Conservation (phyloP, 2,113 vertebrate species). For the Tragulus kanchil region DNA sequence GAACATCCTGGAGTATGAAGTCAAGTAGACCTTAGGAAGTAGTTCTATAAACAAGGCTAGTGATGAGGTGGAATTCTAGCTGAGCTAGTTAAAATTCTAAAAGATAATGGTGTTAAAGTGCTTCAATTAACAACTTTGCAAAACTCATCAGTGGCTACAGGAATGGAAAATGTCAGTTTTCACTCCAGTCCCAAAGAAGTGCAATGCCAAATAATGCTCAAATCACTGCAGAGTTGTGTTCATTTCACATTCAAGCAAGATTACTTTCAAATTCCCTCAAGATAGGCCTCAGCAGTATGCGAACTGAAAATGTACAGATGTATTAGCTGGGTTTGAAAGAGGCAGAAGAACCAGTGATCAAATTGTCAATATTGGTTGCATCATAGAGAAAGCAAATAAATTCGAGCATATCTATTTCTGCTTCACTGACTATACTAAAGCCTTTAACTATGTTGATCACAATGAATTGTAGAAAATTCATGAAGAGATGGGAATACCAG, state of each 20-base stretch:
- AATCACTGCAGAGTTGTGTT: background rate
- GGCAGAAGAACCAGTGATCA: background rate
- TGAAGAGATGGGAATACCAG: background rate
- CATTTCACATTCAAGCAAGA: background rate
- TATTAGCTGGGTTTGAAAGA: background rate
- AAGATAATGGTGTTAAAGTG: background rate
- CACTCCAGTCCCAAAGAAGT: background rate
- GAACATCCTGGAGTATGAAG: background rate
- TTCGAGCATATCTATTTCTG: background rate
- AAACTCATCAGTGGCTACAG: background rate
- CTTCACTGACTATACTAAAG: background rate
- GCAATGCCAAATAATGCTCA: background rate
- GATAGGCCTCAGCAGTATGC: background rate
- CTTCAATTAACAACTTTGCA: background rate
- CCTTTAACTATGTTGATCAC: background rate
- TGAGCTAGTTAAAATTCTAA: background rate
- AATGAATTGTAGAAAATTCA: background rate
- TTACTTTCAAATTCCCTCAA: background rate
- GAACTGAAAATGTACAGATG: background rate
- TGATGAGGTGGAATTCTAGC: background rate
- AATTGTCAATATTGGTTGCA: background rate
- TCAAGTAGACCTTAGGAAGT: background rate
- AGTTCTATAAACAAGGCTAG: background rate
- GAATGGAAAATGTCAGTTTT: background rate
- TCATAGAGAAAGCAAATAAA: background rate